phyloP scores from a whole-genome alignment of 2,888 invertebrate genomes.

The Ophion costatus region DNA sequence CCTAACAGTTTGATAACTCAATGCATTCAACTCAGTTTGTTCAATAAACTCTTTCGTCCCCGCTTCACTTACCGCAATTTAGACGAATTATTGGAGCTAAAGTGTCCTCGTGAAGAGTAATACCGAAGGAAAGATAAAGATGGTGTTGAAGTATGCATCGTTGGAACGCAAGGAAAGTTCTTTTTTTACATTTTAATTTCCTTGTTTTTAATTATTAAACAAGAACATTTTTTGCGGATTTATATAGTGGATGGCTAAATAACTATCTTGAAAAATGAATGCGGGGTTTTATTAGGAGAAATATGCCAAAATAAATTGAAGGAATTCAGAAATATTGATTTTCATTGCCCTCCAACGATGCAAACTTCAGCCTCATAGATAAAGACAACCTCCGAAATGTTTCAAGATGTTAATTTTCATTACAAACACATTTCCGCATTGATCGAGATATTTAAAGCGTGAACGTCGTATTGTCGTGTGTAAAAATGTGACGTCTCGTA shows the following conservation, averaged over 20 bases:
- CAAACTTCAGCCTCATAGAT: background rate
- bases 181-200: no score
- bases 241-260: no score
- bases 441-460: slow-evolving; percentile 11
- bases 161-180: no score
- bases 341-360: no score
- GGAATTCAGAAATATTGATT: no score
- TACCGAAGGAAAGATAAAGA: background rate
- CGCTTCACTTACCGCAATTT: background rate
- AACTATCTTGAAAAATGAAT: no score
- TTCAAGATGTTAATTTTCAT: background rate
- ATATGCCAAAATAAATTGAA: no score
- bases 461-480: background rate
- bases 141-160: no score
- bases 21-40: background rate
- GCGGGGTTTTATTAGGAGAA: no score
- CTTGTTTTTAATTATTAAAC: no score
- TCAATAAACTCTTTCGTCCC: background rate
- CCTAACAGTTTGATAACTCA: background rate
- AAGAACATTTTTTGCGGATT: no score
- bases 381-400: background rate
- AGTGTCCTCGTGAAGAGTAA: background rate
- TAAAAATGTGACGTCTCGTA: background rate
- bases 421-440: background rate
- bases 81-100: background rate